phyloP scores from a whole-genome alignment of 2,113 vertebrate genomes.

The Mystacornis crossleyi region DNA sequence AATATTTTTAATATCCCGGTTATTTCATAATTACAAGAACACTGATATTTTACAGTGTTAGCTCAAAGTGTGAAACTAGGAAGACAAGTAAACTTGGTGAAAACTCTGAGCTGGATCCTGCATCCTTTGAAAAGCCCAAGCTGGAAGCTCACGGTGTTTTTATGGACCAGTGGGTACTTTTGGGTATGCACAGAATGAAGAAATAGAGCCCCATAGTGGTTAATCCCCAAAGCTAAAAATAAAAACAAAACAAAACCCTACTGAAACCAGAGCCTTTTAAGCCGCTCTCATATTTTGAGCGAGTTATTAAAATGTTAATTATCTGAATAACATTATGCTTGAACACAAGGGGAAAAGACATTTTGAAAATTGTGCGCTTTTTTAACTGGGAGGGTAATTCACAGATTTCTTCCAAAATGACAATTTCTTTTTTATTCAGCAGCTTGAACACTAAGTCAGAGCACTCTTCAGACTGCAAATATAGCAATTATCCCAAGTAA shows the following conservation, averaged over 20 bases:
- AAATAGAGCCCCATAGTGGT: conserved; percentile 63
- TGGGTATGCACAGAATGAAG: conserved; percentile 54
- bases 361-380: conserved; percentile 78
- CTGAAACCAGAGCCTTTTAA: conserved; percentile 31
- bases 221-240: conserved; percentile 66
- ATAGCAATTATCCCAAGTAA: conserved; percentile 99
- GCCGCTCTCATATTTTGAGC: conserved; percentile 26
- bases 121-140: neutral
- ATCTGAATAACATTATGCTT: conserved; percentile 41
- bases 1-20: conserved; percentile 72
- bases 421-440: conserved; percentile 93
- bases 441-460: conserved; percentile 86
- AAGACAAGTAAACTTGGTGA: neutral
- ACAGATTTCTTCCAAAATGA: conserved; percentile 90
- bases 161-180: conserved; percentile 43
- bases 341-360: conserved; percentile 72
- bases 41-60: neutral
- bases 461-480: conserved; percentile 92
- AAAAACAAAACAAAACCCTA: conserved; percentile 47
- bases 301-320: conserved; percentile 56
- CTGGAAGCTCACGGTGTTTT: neutral
- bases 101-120: neutral
- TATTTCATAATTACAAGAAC: conserved; percentile 49
- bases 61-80: neutral
- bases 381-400: conserved; percentile 90